These are phyloP conservation scores for Drosophila willistoni DNA, from an alignment of 1,140 invertebrate species.

Conservation along the genomic window DNA sequence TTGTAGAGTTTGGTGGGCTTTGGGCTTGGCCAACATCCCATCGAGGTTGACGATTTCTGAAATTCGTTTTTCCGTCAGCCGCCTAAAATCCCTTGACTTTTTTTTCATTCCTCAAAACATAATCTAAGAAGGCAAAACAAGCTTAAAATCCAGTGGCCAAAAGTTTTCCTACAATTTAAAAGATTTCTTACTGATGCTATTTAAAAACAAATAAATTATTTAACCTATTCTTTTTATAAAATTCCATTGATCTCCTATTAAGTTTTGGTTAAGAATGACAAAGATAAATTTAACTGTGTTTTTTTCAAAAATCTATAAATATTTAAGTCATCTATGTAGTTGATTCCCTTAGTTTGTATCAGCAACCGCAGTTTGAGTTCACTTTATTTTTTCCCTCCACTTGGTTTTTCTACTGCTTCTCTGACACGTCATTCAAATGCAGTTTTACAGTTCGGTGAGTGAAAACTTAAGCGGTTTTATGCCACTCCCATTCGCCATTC, in stretches of 20 bases:
- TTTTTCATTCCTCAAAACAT: conserved; percentile 60
- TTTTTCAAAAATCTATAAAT: neutral
- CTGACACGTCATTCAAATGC: conserved; percentile 63
- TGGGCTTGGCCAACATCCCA: no score
- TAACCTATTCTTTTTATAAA: no score
- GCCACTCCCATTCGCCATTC: conserved; percentile 5
- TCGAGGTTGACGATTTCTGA: conserved; percentile 1
- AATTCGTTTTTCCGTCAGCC: conserved; percentile 24
- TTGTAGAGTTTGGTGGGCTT: conserved; percentile 54
- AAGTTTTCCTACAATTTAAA: no score
- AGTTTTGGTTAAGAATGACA: no score
- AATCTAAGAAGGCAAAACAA: conserved; percentile 75
- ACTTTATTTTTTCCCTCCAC: conserved; percentile 15
- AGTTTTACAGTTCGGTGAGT: conserved; percentile 77
- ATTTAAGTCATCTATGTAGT: conserved; percentile 6
- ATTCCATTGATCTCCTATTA: no score
- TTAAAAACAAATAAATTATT: no score
- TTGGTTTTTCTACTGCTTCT: conserved; percentile 15
- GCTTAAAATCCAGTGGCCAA: conserved; percentile 12
- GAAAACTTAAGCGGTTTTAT: conserved; percentile 78
- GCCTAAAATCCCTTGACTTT: conserved; percentile 48
- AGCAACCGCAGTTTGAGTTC: conserved; percentile 44
- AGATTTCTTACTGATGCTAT: no score
- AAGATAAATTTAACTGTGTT: no score
- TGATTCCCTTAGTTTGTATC: neutral